Conservation (phyloP, 2,797 vertebrate genomes). For the Siniperca undulata region DNA sequence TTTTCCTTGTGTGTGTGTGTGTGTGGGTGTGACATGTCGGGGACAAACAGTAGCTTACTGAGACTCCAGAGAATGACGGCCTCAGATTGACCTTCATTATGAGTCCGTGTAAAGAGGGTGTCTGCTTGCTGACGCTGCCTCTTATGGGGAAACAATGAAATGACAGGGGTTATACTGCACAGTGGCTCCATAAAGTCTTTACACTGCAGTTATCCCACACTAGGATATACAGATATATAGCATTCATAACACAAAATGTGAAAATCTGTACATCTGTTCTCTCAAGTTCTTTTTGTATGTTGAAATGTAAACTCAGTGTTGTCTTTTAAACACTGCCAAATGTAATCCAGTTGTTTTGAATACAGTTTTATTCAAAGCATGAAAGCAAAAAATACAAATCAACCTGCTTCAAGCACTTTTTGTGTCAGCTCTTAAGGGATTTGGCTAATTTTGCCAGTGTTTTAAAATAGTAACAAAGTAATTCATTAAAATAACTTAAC, state of each 20-base stretch:
- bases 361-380: slow-evolving; percentile 6
- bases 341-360: neutral
- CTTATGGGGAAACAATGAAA: slow-evolving; percentile 46
- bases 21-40: slow-evolving; percentile 18
- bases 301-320: neutral
- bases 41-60: slow-evolving; percentile 30
- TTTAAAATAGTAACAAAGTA: neutral
- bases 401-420: neutral
- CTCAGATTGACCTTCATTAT: slow-evolving; percentile 60
- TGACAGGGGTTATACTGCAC: slow-evolving; percentile 19
- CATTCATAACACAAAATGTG: neutral
- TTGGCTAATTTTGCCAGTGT: neutral
- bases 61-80: slow-evolving; percentile 36
- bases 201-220: neutral
- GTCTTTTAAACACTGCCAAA: neutral
- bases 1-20: neutral
- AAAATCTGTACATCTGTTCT: neutral
- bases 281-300: neutral
- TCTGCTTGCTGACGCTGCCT: slow-evolving; percentile 45
- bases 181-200: neutral
- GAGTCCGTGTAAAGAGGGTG: slow-evolving; percentile 24
- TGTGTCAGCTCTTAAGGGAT: neutral
- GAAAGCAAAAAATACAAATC: neutral
- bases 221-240: neutral
- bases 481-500: neutral